Evolutionary conservation across 1,140 invertebrate species (phyloP).

Genomic region (Bacillus rossius): DNA sequence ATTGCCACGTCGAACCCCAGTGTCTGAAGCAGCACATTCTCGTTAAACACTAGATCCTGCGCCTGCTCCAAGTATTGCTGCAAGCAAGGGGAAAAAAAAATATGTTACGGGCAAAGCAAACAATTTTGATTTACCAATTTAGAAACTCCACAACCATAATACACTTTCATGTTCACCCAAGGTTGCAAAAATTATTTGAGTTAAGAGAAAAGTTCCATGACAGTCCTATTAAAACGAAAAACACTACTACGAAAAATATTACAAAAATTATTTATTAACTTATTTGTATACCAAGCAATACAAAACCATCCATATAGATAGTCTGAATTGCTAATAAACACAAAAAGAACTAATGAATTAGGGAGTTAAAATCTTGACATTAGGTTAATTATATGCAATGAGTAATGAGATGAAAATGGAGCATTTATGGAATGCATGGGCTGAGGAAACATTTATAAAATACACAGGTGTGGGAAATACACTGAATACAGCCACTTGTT

Average conservation of each 20-base stretch:
- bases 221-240: not conserved
- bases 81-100: conserved; percentile 45
- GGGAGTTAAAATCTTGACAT: too few species aligned
- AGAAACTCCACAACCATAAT: not conserved
- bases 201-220: too few species aligned
- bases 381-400: too few species aligned
- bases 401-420: too few species aligned
- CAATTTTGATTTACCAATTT: not conserved
- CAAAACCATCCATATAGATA: too few species aligned
- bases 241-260: not conserved
- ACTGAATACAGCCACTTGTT: too few species aligned
- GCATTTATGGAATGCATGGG: too few species aligned
- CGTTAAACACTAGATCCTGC: conserved; percentile 91
- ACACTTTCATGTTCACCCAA: not conserved
- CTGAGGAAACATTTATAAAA: too few species aligned
- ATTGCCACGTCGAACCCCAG: conserved; percentile 95
- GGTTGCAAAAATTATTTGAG: not conserved
- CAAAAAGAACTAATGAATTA: too few species aligned
- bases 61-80: conserved; percentile 70
- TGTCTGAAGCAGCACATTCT: conserved; percentile 93
- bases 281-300: not conserved
- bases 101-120: not conserved
- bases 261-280: too few species aligned
- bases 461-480: too few species aligned
- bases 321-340: too few species aligned